Percentiles rank a stretch among this genome's conserved stretches.
Conservation (phyloP, 2,113 vertebrate genomes). For the Xyliphius kryptos region DNA sequence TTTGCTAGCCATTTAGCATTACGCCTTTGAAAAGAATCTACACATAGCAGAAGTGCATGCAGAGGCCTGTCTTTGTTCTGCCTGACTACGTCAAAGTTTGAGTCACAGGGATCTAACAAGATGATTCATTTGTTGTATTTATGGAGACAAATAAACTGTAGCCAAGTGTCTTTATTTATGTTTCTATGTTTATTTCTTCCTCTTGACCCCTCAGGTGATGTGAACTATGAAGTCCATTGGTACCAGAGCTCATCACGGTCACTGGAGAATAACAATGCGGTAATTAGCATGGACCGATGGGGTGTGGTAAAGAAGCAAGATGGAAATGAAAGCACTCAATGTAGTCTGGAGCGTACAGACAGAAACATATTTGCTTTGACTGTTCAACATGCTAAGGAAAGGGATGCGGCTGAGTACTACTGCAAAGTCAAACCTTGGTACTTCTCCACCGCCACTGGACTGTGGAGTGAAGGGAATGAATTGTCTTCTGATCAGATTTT, state of each 20-base stretch:
- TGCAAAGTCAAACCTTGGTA: conserved; percentile 83
- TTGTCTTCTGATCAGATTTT: conserved; percentile 71
- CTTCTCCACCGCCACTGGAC: conserved; percentile 64
- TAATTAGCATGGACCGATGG: conserved; percentile 70
- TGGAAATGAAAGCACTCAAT: conserved; percentile 75
- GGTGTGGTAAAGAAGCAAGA: conserved; percentile 67
- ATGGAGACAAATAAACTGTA: no score
- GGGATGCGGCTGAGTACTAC: conserved; percentile 81
- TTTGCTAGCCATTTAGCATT: conserved; percentile 3
- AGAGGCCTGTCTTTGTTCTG: conserved; percentile 9
- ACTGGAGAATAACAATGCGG: conserved; percentile 45
- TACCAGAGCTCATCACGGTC: conserved; percentile 67
- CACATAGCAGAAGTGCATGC: conserved; percentile 18
- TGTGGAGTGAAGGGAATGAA: conserved; percentile 75
- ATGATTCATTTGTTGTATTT: no score
- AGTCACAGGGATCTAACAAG: neutral
- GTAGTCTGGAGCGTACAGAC: conserved; percentile 76
- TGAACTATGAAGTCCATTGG: conserved; percentile 87
- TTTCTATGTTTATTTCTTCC: neutral
- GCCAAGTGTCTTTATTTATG: no score
- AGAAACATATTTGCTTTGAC: conserved; percentile 70
- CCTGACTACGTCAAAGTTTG: neutral
- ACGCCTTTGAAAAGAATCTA: conserved; percentile 28
- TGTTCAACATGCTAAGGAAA: conserved; percentile 72
- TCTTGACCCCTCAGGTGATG: conserved; percentile 61